A percentile compares a stretch with the other conserved stretches of the same genome.
Evolutionary conservation across 2,797 vertebrate species (phyloP).

Genomic region (Tapera naevia): DNA sequence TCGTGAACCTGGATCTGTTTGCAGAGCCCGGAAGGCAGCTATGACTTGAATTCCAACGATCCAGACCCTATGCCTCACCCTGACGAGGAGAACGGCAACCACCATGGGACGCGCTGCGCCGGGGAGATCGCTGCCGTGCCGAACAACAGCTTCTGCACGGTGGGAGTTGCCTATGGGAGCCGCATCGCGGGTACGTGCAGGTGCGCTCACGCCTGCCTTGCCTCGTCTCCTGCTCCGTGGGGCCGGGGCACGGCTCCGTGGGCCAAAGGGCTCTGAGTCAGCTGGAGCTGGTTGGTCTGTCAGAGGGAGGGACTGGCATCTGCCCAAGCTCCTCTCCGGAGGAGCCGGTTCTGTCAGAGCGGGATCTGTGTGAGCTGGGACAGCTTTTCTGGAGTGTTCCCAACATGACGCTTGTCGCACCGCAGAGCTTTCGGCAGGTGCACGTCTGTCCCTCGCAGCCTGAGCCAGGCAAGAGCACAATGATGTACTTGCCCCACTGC

Average conservation of each 20-base stretch:
- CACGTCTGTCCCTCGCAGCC: fast-evolving
- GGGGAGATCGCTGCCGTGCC: conserved; percentile 94
- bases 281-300: background rate
- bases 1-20: background rate
- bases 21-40: conserved; percentile 96
- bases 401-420: fast-evolving
- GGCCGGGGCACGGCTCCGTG: fast-evolving
- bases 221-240: too few species aligned
- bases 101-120: conserved; percentile 94
- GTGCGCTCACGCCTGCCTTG: fast-evolving
- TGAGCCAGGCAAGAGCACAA: background rate
- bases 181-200: conserved; percentile 86
- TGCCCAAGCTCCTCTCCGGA: background rate
- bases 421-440: fast-evolving
- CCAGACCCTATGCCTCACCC: conserved; percentile 97
- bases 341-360: background rate
- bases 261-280: background rate
- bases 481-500: fast-evolving
- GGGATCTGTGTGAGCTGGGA: background rate
- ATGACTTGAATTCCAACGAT: conserved; percentile 95
- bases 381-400: background rate
- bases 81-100: conserved; percentile 87
- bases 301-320: fast-evolving
- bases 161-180: conserved; percentile 93
- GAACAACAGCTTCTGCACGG: conserved; percentile 96